Evolutionary conservation across 2,888 invertebrate species (phyloP).

Genomic region (Aspidapion aeneum): DNA sequence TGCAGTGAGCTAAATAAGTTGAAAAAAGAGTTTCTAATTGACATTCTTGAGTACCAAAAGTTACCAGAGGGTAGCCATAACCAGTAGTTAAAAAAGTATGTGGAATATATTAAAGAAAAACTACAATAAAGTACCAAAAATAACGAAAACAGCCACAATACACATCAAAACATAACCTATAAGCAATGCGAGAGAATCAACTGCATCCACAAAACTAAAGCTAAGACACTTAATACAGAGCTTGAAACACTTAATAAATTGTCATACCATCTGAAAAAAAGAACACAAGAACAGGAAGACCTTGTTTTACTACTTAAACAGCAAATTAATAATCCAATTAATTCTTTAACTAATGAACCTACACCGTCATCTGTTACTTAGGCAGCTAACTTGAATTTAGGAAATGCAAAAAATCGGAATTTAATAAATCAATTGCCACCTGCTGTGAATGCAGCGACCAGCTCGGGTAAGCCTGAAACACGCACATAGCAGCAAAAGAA

Average conservation of each 20-base stretch:
- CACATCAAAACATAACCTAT: not conserved
- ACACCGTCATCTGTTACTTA: no score
- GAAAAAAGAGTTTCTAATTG: no score
- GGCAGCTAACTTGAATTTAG: no score
- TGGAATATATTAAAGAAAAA: not conserved
- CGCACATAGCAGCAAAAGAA: no score
- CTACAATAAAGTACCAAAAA: not conserved
- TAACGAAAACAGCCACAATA: not conserved
- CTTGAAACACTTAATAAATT: not conserved
- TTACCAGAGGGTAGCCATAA: no score
- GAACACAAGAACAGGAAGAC: not conserved
- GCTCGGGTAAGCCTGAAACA: no score
- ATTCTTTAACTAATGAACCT: no score
- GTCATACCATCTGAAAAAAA: not conserved
- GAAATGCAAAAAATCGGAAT: not conserved
- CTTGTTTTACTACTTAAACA: not conserved
- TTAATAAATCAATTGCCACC: not conserved
- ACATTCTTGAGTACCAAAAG: no score
- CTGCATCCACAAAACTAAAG: not conserved
- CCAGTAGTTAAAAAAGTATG: no score
- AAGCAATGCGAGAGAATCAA: not conserved
- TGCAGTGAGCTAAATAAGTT: no score
- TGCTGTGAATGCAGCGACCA: not conserved
- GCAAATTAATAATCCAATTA: not conserved
- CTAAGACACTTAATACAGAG: not conserved